A percentile compares a stretch with the other conserved stretches of the same genome.
Conservation (phyloP, 2,888 invertebrate genomes). For the Cephus pygmeus region DNA sequence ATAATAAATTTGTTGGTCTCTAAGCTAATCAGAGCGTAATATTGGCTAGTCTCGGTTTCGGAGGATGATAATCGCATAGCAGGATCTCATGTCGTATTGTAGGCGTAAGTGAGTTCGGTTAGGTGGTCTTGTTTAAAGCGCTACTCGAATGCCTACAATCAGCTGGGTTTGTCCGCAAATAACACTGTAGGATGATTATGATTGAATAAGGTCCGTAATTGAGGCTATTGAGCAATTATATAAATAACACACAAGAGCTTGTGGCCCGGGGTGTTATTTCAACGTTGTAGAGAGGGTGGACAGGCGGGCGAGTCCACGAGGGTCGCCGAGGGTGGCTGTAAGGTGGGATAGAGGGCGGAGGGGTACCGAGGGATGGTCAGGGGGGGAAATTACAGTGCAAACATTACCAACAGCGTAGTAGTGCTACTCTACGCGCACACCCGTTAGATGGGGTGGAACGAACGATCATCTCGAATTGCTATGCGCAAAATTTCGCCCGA, state of each 20-base stretch:
- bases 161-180: constrained; percentile 65
- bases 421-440: neutral
- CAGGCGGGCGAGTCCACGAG: neutral
- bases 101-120: neutral
- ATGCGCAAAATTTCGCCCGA: neutral
- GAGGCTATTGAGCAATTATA: constrained; percentile 65
- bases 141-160: constrained; percentile 58
- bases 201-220: constrained; percentile 64
- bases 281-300: constrained; percentile 30
- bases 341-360: constrained; percentile 14
- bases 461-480: neutral
- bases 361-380: constrained; percentile 20
- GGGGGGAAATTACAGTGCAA: constrained; percentile 62
- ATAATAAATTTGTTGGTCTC: neutral
- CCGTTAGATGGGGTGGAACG: neutral
- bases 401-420: constrained; percentile 44
- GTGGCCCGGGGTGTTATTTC: constrained; percentile 56
- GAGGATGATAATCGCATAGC: neutral
- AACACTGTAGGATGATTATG: constrained; percentile 61
- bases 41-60: neutral
- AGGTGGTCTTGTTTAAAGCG: constrained; percentile 25
- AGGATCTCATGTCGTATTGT: neutral
- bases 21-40: neutral
- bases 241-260: constrained; percentile 51
- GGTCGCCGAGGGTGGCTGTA: constrained; percentile 34